phyloP scores from a whole-genome alignment of 2,113 vertebrate genomes.

The Burhinus bistriatus region DNA sequence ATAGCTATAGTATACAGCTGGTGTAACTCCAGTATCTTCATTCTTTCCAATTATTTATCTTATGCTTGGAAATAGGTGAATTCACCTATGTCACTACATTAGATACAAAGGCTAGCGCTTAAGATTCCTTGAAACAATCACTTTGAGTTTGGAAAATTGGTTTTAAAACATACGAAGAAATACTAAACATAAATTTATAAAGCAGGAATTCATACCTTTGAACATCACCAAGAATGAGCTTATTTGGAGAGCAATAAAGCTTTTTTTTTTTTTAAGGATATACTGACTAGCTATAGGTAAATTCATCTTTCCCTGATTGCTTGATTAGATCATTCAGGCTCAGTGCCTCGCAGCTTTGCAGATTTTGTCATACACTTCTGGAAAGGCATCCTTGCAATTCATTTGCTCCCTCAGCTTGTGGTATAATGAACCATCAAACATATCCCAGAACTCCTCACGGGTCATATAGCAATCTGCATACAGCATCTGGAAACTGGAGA shows the following conservation, averaged over 20 bases:
- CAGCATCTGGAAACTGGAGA: constrained; percentile 94
- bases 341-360: constrained; percentile 95
- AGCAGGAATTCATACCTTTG: constrained; percentile 49
- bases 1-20: neutral
- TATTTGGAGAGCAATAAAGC: constrained; percentile 67
- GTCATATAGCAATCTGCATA: constrained; percentile 98
- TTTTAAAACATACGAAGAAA: constrained; percentile 10
- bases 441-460: constrained; percentile 96
- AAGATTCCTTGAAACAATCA: constrained; percentile 43
- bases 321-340: constrained; percentile 45
- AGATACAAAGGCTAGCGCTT: constrained; percentile 49
- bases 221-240: constrained; percentile 51
- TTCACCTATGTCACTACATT: neutral
- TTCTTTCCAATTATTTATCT: neutral
- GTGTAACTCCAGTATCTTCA: neutral
- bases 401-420: constrained; percentile 88
- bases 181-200: constrained; percentile 45
- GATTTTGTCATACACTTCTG: constrained; percentile 97
- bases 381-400: constrained; percentile 90
- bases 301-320: constrained; percentile 61
- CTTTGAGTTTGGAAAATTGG: constrained; percentile 18
- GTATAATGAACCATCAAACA: constrained; percentile 94
- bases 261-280: constrained; percentile 41
- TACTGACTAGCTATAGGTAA: constrained; percentile 55
- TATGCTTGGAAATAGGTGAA: constrained; percentile 1